A percentile compares a stretch with the other conserved stretches of the same genome.
Conservation (phyloP, 2,888 invertebrate genomes). For the Eilema caniola region DNA sequence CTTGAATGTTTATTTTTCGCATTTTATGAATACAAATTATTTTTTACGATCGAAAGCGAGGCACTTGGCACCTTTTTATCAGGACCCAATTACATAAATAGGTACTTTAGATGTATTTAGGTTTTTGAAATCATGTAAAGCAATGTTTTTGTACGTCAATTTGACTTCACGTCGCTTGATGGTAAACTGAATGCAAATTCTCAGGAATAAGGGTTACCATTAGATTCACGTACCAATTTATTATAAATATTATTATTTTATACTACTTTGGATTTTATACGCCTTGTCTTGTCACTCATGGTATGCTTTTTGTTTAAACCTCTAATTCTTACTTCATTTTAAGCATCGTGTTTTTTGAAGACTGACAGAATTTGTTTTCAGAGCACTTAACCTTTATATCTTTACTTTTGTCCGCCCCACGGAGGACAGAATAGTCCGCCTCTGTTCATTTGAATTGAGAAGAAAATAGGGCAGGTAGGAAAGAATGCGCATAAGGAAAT, state of each 20-base stretch:
- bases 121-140: conserved; percentile 9
- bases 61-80: conserved; percentile 26
- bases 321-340: background rate
- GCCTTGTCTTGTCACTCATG: too few species aligned
- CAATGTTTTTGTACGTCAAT: too few species aligned
- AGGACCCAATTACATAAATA: background rate
- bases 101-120: background rate
- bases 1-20: conserved; percentile 23
- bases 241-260: background rate
- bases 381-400: background rate
- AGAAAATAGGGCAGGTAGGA: background rate
- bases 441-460: background rate
- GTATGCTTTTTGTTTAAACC: too few species aligned
- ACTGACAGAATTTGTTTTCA: background rate
- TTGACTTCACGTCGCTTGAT: too few species aligned
- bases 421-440: too few species aligned
- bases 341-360: background rate
- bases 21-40: conserved; percentile 26
- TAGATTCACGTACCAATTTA: too few species aligned
- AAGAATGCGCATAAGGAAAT: background rate
- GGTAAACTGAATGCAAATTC: too few species aligned
- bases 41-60: conserved; percentile 29
- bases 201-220: too few species aligned
- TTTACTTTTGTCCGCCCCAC: background rate
- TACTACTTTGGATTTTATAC: background rate